These are phyloP conservation scores for Andrena marginata DNA, from an alignment of 2,888 invertebrate species.

Conservation along the genomic window DNA sequence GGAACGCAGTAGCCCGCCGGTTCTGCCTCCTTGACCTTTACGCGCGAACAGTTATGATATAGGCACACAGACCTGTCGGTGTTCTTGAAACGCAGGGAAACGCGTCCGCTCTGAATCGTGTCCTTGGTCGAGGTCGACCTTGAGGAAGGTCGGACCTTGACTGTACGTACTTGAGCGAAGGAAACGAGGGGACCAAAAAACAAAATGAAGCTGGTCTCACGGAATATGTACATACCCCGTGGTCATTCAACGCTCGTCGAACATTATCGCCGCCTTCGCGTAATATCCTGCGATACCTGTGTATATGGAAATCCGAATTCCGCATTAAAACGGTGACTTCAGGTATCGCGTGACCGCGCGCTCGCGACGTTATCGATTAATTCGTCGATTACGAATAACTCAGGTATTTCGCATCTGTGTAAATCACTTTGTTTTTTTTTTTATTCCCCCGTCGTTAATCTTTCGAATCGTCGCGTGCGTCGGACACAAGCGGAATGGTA, in stretches of 20 bases:
- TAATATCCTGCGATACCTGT: not conserved
- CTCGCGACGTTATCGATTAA: conserved; percentile 19
- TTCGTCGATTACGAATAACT: conserved; percentile 21
- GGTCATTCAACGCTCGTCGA: conserved; percentile 26
- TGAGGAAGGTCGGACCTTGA: conserved; percentile 74
- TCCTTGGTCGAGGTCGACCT: conserved; percentile 58
- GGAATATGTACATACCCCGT: conserved; percentile 36
- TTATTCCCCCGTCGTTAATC: not conserved
- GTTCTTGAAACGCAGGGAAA: conserved; percentile 64
- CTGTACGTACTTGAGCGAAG: conserved; percentile 49
- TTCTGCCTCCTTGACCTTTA: conserved; percentile 52
- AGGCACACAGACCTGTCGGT: conserved; percentile 8
- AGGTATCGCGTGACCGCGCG: not conserved
- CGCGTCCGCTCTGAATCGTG: conserved; percentile 42
- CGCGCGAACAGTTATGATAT: conserved; percentile 57
- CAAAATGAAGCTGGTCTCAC: not conserved
- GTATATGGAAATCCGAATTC: not conserved
- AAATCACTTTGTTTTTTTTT: conserved; percentile 7
- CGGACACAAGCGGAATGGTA: not conserved
- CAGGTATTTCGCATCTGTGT: conserved; percentile 16
- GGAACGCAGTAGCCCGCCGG: conserved; percentile 39
- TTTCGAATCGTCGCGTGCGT: not conserved
- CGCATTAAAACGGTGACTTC: not conserved
- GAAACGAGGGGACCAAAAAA: conserved; percentile 36
- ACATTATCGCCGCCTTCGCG: conserved; percentile 1